Evolutionary conservation across 1,140 invertebrate genomes (phyloP).

Genomic region (Drosophila elegans): DNA sequence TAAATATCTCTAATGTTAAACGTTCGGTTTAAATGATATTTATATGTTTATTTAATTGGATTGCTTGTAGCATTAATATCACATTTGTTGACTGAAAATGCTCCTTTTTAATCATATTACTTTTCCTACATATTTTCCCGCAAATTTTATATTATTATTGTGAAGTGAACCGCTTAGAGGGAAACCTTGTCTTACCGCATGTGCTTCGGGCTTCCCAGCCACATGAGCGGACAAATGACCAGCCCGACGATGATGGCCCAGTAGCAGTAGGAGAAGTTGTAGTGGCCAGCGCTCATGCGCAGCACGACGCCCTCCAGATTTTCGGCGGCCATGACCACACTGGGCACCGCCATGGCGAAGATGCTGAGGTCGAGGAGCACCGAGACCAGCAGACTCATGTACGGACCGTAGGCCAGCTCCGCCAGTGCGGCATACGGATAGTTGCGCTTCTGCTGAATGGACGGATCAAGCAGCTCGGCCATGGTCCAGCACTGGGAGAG

Average conservation of each 20-base stretch:
- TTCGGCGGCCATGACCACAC: constrained; percentile 91
- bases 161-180: too few relatives aligned
- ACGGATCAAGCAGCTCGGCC: constrained; percentile 88
- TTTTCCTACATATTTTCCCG: too few relatives aligned
- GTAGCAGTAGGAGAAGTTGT: constrained; percentile 90
- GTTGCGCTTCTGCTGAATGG: constrained; percentile 89
- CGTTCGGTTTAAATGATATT: too few relatives aligned
- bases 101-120: too few relatives aligned
- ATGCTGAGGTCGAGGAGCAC: constrained; percentile 90
- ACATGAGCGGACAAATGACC: constrained; percentile 90
- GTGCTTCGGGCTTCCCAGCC: constrained; percentile 93
- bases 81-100: too few relatives aligned
- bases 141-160: too few relatives aligned
- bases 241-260: constrained; percentile 90
- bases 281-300: constrained; percentile 87
- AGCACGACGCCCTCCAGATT: constrained; percentile 90
- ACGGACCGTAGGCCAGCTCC: constrained; percentile 89
- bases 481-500: constrained; percentile 91
- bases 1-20: too few relatives aligned
- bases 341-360: constrained; percentile 91
- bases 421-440: constrained; percentile 91
- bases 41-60: too few relatives aligned
- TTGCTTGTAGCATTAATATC: too few relatives aligned
- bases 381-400: constrained; percentile 87
- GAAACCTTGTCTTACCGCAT: constrained; percentile 88